These are phyloP conservation scores for Drosophila ohnishii DNA, from an alignment of 1,140 invertebrate genomes.

Conservation along the genomic window DNA sequence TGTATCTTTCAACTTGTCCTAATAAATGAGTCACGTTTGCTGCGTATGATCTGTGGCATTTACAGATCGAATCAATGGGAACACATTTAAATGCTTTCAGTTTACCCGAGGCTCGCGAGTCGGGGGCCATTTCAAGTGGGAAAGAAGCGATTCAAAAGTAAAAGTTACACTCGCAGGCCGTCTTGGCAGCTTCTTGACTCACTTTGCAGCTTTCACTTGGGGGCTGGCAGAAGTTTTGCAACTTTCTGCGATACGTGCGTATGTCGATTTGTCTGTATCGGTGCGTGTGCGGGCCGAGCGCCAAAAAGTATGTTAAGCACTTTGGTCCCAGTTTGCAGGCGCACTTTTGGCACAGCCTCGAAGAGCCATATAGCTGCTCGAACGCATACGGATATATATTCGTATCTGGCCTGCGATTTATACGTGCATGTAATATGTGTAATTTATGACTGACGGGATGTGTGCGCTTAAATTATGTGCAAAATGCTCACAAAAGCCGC, in stretches of 20 bases:
- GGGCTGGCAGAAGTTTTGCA: slow-evolving; percentile 51
- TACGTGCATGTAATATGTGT: slow-evolving; percentile 80
- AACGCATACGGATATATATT: slow-evolving; percentile 25
- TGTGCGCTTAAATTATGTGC: slow-evolving; percentile 76
- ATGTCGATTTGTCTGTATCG: slow-evolving; percentile 51
- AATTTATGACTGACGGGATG: slow-evolving; percentile 76
- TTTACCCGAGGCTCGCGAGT: not conserved
- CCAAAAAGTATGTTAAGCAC: slow-evolving; percentile 79
- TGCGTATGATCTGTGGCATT: not conserved
- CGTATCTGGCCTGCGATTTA: slow-evolving; percentile 73
- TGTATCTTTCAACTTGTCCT: not conserved
- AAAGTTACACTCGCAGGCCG: slow-evolving; percentile 53
- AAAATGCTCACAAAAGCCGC: slow-evolving; percentile 66
- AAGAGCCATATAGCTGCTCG: slow-evolving; percentile 12
- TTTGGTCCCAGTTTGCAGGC: slow-evolving; percentile 65
- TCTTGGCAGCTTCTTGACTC: slow-evolving; percentile 65
- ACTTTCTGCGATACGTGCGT: slow-evolving; percentile 72
- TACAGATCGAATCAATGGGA: slow-evolving; percentile 21
- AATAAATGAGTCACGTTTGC: slow-evolving; percentile 22
- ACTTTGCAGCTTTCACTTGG: slow-evolving; percentile 70
- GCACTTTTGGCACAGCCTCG: slow-evolving; percentile 50
- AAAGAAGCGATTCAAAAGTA: slow-evolving; percentile 38
- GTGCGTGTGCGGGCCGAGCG: slow-evolving; percentile 37
- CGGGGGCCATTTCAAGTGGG: not conserved
- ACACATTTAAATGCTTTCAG: slow-evolving; percentile 32